phyloP scores from a whole-genome alignment of 30 jellyfish, hydroid and myxozoan genomes.

The Aurelia aurita complex sp. Pacific region DNA sequence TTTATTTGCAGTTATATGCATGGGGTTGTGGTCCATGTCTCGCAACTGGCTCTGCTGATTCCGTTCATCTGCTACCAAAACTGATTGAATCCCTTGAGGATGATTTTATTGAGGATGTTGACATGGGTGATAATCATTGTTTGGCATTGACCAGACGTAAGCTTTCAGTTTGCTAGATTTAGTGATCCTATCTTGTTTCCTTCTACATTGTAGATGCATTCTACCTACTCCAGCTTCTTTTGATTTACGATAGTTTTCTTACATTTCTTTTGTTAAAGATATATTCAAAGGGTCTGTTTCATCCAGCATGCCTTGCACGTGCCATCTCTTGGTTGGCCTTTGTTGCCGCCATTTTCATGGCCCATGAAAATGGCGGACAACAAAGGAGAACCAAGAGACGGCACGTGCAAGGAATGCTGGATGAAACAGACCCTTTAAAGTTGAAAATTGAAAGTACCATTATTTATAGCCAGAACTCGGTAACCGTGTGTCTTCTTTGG shows the following conservation, averaged over 20 bases:
- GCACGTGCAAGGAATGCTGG: too few relatives aligned
- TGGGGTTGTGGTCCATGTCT: conserved; percentile 99
- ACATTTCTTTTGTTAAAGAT: background rate
- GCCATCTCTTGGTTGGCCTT: too few relatives aligned
- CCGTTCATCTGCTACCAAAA: conserved; percentile 90
- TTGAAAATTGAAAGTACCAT: too few relatives aligned
- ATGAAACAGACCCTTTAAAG: too few relatives aligned
- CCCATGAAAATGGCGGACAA: too few relatives aligned
- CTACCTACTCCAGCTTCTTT: background rate
- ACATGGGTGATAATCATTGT: conserved; percentile 96
- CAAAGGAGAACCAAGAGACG: too few relatives aligned
- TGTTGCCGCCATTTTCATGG: too few relatives aligned
- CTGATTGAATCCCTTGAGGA: conserved; percentile 75
- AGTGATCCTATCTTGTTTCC: background rate
- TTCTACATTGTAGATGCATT: background rate
- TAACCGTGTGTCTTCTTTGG: too few relatives aligned
- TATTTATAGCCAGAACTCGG: too few relatives aligned
- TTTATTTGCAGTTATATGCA: conserved; percentile 79
- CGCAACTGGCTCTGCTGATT: conserved; percentile 95
- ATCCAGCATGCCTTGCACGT: too few relatives aligned
- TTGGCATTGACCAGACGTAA: conserved; percentile 89
- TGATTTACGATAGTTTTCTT: background rate
- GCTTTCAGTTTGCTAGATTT: background rate
- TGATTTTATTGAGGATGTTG: conserved; percentile 69
- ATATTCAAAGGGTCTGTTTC: too few relatives aligned